A percentile compares a stretch with the other conserved stretches of the same genome.
These are phyloP conservation scores for Archocentrus centrarchus DNA, from an alignment of 2,113 vertebrate species.

Conservation along the genomic window DNA sequence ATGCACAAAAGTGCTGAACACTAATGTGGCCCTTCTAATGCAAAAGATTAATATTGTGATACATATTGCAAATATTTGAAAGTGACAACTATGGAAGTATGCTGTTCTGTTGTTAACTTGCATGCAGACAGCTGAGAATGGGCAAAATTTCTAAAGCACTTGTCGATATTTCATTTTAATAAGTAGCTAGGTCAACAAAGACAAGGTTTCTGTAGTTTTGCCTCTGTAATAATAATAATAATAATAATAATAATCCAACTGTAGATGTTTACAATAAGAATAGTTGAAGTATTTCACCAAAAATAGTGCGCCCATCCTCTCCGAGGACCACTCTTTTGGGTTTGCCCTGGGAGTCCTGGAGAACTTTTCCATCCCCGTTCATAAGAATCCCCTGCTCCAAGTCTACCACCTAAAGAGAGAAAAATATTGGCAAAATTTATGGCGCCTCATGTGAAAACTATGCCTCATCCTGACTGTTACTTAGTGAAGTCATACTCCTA, in stretches of 20 bases:
- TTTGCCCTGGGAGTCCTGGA: conserved; percentile 94
- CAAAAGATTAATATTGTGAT: background rate
- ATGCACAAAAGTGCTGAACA: background rate
- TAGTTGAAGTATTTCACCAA: conserved; percentile 83
- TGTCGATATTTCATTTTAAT: background rate
- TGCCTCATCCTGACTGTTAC: background rate
- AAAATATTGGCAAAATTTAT: background rate
- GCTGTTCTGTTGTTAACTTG: background rate
- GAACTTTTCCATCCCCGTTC: conserved; percentile 91
- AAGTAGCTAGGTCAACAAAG: background rate
- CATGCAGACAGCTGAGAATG: background rate
- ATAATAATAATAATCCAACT: background rate
- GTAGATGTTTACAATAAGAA: background rate
- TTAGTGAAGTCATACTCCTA: background rate
- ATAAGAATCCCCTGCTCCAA: conserved; percentile 91
- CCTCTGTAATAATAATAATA: background rate
- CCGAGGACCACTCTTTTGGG: conserved; percentile 93
- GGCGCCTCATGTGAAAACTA: background rate
- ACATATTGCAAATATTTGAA: background rate
- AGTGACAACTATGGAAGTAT: background rate
- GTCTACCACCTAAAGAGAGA: conserved; percentile 87
- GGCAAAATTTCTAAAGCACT: background rate
- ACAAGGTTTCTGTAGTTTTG: background rate
- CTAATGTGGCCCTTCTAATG: background rate
- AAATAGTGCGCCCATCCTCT: conserved; percentile 93